Evolutionary conservation across 2,888 invertebrate genomes (phyloP).

Genomic region (Melinaea menophilus): DNA sequence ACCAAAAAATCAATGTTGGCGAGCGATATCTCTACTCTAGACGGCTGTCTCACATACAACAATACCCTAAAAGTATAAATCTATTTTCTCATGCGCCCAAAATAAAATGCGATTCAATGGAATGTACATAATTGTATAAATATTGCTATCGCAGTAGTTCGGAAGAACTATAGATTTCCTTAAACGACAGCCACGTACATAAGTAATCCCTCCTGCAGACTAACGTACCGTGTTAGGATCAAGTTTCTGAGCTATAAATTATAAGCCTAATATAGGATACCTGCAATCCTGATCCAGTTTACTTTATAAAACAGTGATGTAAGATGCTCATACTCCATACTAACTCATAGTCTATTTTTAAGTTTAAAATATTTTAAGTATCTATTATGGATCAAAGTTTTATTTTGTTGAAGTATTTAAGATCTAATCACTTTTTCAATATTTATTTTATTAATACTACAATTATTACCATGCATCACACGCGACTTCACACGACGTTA

Average conservation of each 20-base stretch:
- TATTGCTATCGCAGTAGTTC: constrained; percentile 15
- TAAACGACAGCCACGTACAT: constrained; percentile 21
- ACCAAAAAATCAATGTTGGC: too few species aligned
- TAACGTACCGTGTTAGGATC: constrained; percentile 12
- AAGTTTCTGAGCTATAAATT: constrained; percentile 10
- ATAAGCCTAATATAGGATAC: neutral
- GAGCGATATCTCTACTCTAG: too few species aligned
- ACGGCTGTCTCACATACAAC: neutral
- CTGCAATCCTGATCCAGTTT: neutral
- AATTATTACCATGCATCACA: too few species aligned
- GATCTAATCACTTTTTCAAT: too few species aligned
- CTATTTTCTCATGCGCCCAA: constrained; percentile 7
- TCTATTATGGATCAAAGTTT: too few species aligned
- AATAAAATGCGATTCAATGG: constrained; percentile 13
- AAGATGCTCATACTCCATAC: neutral
- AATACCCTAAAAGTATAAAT: neutral
- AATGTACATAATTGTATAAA: constrained; percentile 16
- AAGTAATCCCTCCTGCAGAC: constrained; percentile 13
- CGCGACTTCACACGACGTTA: too few species aligned
- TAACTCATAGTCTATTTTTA: neutral
- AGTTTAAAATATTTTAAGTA: too few species aligned
- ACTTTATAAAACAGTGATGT: neutral
- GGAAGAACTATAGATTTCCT: constrained; percentile 26
- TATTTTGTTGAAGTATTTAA: too few species aligned
- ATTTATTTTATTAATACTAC: too few species aligned